These are phyloP conservation scores for Sesia bembeciformis DNA, from an alignment of 2,888 invertebrate genomes.

Conservation along the genomic window DNA sequence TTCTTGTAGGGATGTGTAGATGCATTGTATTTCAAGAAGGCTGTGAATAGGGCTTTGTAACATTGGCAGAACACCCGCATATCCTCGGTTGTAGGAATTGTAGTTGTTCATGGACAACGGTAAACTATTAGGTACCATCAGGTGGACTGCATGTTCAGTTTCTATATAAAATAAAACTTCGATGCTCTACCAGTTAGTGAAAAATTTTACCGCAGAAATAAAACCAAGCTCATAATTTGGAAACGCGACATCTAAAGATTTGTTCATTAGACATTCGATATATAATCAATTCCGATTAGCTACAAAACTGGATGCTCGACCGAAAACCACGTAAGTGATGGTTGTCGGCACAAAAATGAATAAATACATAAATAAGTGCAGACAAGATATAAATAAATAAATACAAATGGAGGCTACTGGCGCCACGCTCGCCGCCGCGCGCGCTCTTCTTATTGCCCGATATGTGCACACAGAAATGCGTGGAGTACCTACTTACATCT, in stretches of 20 bases:
- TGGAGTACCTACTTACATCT: constrained; percentile 30
- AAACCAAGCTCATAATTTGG: too few species aligned
- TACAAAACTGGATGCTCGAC: background rate
- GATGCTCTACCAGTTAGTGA: too few species aligned
- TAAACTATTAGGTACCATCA: too few species aligned
- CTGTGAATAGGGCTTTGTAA: too few species aligned
- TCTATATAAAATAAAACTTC: too few species aligned
- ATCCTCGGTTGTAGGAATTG: too few species aligned
- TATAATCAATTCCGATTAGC: background rate
- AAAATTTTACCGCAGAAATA: too few species aligned
- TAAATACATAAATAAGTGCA: constrained; percentile 65
- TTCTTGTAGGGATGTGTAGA: too few species aligned
- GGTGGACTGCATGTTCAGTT: too few species aligned
- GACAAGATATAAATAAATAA: constrained; percentile 67
- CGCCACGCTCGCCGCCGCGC: constrained; percentile 60
- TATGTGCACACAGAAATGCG: constrained; percentile 27
- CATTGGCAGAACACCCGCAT: too few species aligned
- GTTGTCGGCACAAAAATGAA: constrained; percentile 40
- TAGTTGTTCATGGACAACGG: too few species aligned
- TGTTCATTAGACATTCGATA: background rate
- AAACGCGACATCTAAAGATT: background rate
- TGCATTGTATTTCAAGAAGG: too few species aligned
- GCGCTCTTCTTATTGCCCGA: constrained; percentile 58
- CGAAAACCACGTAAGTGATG: constrained; percentile 17
- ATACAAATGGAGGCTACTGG: constrained; percentile 70